Percentiles rank a stretch among this genome's conserved stretches.
phyloP scores from a whole-genome alignment of 2,113 vertebrate genomes.

The Numenius arquata region DNA sequence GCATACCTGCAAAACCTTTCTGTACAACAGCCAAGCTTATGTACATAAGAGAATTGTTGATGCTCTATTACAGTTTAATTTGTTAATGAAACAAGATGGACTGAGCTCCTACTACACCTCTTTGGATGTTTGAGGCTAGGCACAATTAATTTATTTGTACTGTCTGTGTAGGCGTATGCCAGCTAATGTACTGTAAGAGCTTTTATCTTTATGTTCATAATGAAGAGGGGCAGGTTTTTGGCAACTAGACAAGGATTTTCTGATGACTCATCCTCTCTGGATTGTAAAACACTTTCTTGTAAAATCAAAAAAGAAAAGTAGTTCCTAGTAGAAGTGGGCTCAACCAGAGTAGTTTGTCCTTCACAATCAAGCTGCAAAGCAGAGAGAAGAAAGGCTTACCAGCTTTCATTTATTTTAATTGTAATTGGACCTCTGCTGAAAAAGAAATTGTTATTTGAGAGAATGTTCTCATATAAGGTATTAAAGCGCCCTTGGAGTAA shows the following conservation, averaged over 20 bases:
- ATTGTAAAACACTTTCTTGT: conserved; percentile 72
- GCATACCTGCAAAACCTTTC: neutral
- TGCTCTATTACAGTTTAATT: conserved; percentile 75
- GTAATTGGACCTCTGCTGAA: neutral
- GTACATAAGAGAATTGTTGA: conserved; percentile 41
- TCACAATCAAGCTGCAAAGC: neutral
- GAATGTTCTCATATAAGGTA: neutral
- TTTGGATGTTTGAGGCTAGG: conserved; percentile 74
- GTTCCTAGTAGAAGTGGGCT: conserved; percentile 51
- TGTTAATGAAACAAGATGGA: conserved; percentile 79
- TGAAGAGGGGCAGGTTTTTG: conserved; percentile 77
- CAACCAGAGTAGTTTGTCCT: conserved; percentile 27
- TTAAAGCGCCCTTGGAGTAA: neutral
- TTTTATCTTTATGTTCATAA: conserved; percentile 81
- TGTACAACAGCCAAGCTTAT: neutral
- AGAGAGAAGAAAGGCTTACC: neutral
- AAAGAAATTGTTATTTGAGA: neutral
- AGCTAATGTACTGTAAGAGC: conserved; percentile 77
- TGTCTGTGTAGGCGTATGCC: conserved; percentile 75
- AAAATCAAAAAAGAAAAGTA: conserved; percentile 60
- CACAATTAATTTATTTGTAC: conserved; percentile 83
- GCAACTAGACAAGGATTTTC: conserved; percentile 71
- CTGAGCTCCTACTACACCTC: conserved; percentile 69
- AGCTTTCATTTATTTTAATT: neutral
- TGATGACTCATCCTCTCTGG: conserved; percentile 73